Evolutionary conservation across 2,888 invertebrate genomes (phyloP).

Genomic region (Ochropleura plecta): DNA sequence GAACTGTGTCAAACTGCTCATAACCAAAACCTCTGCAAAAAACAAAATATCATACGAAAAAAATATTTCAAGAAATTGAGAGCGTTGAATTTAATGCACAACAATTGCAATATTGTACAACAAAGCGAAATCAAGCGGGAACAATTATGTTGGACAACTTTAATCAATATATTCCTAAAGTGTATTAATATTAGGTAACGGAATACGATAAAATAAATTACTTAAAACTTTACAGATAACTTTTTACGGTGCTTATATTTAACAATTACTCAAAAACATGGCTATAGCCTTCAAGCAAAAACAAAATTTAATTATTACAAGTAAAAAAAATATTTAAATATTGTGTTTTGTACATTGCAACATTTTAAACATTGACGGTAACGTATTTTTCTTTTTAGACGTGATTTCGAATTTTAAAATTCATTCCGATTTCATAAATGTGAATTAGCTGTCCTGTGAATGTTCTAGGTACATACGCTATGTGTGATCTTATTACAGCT

Average conservation of each 20-base stretch:
- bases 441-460: slow-evolving; percentile 65
- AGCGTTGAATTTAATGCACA: slow-evolving; percentile 33
- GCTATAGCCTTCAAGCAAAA: slow-evolving; percentile 62
- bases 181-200: slow-evolving; percentile 61
- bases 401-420: slow-evolving; percentile 65
- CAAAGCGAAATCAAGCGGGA: slow-evolving; percentile 43
- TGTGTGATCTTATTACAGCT: slow-evolving; percentile 70
- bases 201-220: slow-evolving; percentile 62
- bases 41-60: slow-evolving; percentile 13
- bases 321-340: slow-evolving; percentile 45
- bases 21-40: slow-evolving; percentile 14
- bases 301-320: slow-evolving; percentile 49
- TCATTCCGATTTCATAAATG: slow-evolving; percentile 71
- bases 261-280: slow-evolving; percentile 62
- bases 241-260: slow-evolving; percentile 53
- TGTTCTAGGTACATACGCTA: slow-evolving; percentile 62
- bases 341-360: slow-evolving; percentile 70
- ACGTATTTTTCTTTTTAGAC: slow-evolving; percentile 55
- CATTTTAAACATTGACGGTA: slow-evolving; percentile 69
- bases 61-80: slow-evolving; percentile 19
- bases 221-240: slow-evolving; percentile 57
- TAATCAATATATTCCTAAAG: slow-evolving; percentile 44
- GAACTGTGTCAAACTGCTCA: slow-evolving; percentile 33
- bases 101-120: slow-evolving; percentile 47
- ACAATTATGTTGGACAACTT: slow-evolving; percentile 42